A percentile compares a stretch with the other conserved stretches of the same genome.
Evolutionary conservation across 1,140 invertebrate species (phyloP).

Genomic region (Aphis craccivora): DNA sequence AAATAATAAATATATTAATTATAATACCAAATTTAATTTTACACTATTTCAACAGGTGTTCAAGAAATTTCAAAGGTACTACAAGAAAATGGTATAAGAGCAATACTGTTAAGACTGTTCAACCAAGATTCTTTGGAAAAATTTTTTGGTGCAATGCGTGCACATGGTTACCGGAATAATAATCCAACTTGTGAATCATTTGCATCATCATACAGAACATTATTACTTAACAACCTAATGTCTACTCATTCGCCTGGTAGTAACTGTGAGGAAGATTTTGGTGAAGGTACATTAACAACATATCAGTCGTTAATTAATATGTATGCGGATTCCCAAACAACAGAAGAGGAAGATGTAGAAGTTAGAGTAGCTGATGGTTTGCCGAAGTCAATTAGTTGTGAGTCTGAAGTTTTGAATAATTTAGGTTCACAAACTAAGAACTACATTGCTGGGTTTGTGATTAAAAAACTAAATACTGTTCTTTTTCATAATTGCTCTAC

Average conservation of each 20-base stretch:
- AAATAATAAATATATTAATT: not conserved
- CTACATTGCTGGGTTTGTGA: not conserved
- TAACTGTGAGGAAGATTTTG: slow-evolving; percentile 2
- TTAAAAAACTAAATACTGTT: not conserved
- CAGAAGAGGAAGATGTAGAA: not conserved
- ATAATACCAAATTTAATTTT: not conserved
- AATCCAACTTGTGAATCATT: not conserved
- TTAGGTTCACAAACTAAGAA: not conserved
- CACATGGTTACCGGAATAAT: not conserved
- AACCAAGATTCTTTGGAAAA: not conserved
- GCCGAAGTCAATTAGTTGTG: not conserved
- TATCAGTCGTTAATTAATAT: not conserved
- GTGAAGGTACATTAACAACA: not conserved
- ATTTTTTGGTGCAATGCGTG: not conserved
- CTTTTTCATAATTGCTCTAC: not conserved
- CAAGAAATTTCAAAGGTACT: not conserved
- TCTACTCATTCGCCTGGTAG: not conserved
- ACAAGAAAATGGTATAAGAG: not conserved
- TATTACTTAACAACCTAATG: not conserved
- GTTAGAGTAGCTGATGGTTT: not conserved
- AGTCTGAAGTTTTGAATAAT: not conserved
- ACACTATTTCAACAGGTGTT: not conserved
- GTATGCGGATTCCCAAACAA: not conserved
- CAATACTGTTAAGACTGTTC: not conserved
- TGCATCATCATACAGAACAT: not conserved